Evolutionary conservation across 2,888 invertebrate genomes (phyloP), one percentile per base, ranked within the genome.

Genomic region (Lordiphosa andalusiaca): DNA sequence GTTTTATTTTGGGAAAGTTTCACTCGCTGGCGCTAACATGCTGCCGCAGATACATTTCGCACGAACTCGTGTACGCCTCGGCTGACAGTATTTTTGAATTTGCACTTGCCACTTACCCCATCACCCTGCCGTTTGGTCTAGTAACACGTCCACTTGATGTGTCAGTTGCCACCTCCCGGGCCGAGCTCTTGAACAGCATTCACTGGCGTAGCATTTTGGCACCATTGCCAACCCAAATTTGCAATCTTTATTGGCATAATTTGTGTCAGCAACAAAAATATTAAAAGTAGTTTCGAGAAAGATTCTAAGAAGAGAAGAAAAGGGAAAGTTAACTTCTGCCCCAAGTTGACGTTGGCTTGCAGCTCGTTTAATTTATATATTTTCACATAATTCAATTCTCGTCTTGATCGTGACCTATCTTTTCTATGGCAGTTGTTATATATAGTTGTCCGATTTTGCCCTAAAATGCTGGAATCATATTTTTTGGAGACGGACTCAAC

Each of bases 221-320:
- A 44, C 23, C 36, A 36, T n/a, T 36, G 53, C 58, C 51, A 53
- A 44, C 57, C 39, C 50, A 53, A 59, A 44, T 40, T 35, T 53
- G 51, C 57, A 50, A 57, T 69, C 72, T 65, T 76, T 81, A 77
- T 76, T 81, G 72, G 78, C 80, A 72, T 73, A 66, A 80, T 82
- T 66, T 73, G 76, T 75, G 80, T 67, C 63, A 54, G 47, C 51
- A 19, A 48, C 41, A 48, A 33, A 53, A 61, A 56, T 44, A 42
- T 30, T 36, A 42, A 35, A 40, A 49, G 2, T 30, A 30, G 30
- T 0, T 3, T 30, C 30, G 7, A 30, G 7, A 7, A 3, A 3
- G 9, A 30, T 30, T 30, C 7, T 9, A 3, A 3, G 9, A 30
- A 9, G 0, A 30, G 9, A 30, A 30, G 4, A 23, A 4, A 19